phyloP scores from a whole-genome alignment of 2,113 vertebrate genomes.

The Orientallactaga bullata region DNA sequence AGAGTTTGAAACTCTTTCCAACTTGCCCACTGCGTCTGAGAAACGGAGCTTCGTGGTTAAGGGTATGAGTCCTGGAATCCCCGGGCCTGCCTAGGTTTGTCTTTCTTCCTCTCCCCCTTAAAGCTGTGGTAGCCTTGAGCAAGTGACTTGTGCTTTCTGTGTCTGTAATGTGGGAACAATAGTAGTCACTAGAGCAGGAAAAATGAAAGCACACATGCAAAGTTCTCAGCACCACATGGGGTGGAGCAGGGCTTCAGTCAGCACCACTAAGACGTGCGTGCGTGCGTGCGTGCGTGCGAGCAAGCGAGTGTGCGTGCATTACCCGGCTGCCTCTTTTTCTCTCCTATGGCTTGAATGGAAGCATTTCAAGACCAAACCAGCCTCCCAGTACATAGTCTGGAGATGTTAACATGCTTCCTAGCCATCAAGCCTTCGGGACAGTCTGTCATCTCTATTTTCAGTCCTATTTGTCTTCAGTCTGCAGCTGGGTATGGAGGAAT shows the following conservation, averaged over 20 bases:
- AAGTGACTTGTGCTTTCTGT: not conserved
- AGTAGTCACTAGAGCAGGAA: rapidly evolving
- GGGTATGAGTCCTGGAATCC: not conserved
- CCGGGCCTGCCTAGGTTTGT: not conserved
- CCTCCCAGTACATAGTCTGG: too few relatives aligned
- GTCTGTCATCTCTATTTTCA: not conserved
- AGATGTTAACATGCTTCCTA: not conserved
- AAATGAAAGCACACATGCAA: rapidly evolving
- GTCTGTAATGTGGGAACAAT: not conserved
- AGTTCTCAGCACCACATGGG: rapidly evolving
- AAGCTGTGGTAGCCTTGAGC: not conserved
- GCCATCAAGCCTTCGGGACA: not conserved
- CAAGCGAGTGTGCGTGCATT: not conserved
- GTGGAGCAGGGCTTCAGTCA: too few relatives aligned
- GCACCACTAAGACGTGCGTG: not conserved
- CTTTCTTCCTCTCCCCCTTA: not conserved
- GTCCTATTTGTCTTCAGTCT: slow-evolving; percentile 7
- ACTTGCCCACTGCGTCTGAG: not conserved
- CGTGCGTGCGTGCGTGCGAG: not conserved
- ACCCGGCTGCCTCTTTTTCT: rapidly evolving
- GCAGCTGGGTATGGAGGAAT: not conserved
- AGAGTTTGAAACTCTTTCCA: too few relatives aligned
- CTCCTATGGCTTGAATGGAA: too few relatives aligned
- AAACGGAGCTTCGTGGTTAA: rapidly evolving
- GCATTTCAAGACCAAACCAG: not conserved